A percentile compares a stretch with the other conserved stretches of the same genome.
Evolutionary conservation across 1,140 invertebrate genomes (phyloP).

Genomic region (Cherax destructor): DNA sequence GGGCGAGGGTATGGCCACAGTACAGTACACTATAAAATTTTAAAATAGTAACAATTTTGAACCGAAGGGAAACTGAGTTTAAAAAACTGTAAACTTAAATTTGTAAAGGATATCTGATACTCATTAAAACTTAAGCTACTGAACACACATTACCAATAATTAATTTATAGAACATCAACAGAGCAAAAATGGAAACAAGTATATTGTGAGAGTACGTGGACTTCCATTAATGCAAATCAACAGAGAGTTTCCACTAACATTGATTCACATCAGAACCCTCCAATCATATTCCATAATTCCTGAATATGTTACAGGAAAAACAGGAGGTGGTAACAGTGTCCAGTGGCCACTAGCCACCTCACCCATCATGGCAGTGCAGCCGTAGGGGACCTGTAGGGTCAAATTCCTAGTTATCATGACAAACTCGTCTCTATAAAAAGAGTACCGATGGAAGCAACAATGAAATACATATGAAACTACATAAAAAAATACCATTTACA

Average conservation of each 20-base stretch:
- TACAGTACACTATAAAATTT: no score
- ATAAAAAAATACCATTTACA: not conserved
- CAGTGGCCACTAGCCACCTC: constrained; percentile 23
- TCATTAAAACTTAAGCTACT: not conserved
- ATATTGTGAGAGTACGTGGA: no score
- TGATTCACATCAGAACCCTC: constrained; percentile 38
- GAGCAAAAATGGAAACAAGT: no score
- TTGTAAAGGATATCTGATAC: not conserved
- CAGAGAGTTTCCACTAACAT: not conserved
- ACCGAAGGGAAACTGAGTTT: no score
- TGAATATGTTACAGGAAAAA: constrained; percentile 45
- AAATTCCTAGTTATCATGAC: constrained; percentile 24
- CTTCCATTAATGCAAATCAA: no score
- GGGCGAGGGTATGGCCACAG: no score
- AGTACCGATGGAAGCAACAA: not conserved
- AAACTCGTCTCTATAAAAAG: not conserved
- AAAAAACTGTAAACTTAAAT: no score
- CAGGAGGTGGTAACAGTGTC: constrained; percentile 27
- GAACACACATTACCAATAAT: not conserved
- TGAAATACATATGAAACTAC: not conserved
- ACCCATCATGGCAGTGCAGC: constrained; percentile 52
- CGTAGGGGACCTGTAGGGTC: constrained; percentile 58
- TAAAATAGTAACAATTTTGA: no score
- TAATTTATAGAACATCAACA: no score
- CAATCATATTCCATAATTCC: constrained; percentile 63